Evolutionary conservation across 1,140 invertebrate genomes (phyloP), one percentile per base, ranked within the genome.

Genomic region (Drosophila miranda): DNA sequence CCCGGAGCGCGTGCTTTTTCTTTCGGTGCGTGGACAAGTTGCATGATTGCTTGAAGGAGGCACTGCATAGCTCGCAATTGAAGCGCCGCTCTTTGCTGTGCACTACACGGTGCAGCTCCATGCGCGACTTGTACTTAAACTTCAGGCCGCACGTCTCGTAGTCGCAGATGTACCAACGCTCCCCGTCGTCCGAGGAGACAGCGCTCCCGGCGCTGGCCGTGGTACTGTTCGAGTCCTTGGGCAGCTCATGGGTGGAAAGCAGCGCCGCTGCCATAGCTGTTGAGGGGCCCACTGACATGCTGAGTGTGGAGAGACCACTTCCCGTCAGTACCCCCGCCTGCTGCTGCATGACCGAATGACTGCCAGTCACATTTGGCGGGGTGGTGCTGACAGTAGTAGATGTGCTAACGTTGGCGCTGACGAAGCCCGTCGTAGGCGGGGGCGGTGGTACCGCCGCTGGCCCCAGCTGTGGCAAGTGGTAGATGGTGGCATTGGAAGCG

Each of bases 71-170:
- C 56, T 90, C 89, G 59, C 89, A 90, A 21, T 79, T 88, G 57
- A 90, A 90, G 23, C 84, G 81, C 41, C 89, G 75, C 67, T 87
- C 89, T 68, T 90, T 90, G 69, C 89, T 90, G 46, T 90, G 89
- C 53, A 90, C 89, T 43, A 89, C 79, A 3, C 89, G 88, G 67
- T 90, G 89, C 64, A 90, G 70, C 48, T 90, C 89, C 70, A 90
- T 80, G 9, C 89, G 75, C 6, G 89, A 90, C 69, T 89, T 90
- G 66, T 90, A 90, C 63, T 90, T 90, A 30, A 90, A 90, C 54
- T 90, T 90, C 7, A 90, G 59, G 0, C 89, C 89, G 48, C 89
- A 90, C 2, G 89, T 75, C 19, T 82, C 84, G 38, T 75, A 87
- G 51, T 90, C 89, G 62, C 89, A 90, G 34, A 90, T 67, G 41